These are phyloP conservation scores for Balaenoptera acutorostrata DNA, from an alignment of 2,113 vertebrate species.

Conservation along the genomic window DNA sequence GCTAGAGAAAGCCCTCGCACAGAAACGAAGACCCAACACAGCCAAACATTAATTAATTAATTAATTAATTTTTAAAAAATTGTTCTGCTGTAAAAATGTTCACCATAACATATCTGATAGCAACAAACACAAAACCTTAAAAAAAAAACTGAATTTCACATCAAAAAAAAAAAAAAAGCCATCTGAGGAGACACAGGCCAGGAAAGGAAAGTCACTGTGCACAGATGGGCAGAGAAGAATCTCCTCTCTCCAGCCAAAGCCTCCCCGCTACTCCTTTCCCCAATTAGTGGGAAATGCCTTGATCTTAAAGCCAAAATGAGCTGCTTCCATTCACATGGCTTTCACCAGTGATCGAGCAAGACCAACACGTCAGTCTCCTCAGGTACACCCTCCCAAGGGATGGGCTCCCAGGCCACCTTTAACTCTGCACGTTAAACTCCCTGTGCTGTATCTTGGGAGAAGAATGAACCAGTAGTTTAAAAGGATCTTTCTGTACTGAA, in stretches of 20 bases:
- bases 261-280: neutral
- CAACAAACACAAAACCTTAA: no score
- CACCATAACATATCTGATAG: no score
- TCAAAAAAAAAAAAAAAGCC: no score
- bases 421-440: neutral
- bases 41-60: no score
- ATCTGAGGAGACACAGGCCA: neutral
- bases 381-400: neutral
- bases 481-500: neutral
- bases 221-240: neutral
- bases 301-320: conserved; percentile 3
- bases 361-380: neutral
- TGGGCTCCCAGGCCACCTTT: neutral
- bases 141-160: no score
- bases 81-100: no score
- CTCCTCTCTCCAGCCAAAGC: neutral
- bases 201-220: conserved; percentile 24
- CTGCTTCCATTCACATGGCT: neutral
- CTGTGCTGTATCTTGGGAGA: neutral
- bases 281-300: conserved; percentile 21
- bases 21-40: no score
- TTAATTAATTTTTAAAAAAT: no score
- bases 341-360: neutral
- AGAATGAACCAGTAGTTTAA: neutral
- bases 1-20: no score